These are phyloP conservation scores for Pterocles orientalis DNA, from an alignment of 2,113 vertebrate species.

Conservation along the genomic window DNA sequence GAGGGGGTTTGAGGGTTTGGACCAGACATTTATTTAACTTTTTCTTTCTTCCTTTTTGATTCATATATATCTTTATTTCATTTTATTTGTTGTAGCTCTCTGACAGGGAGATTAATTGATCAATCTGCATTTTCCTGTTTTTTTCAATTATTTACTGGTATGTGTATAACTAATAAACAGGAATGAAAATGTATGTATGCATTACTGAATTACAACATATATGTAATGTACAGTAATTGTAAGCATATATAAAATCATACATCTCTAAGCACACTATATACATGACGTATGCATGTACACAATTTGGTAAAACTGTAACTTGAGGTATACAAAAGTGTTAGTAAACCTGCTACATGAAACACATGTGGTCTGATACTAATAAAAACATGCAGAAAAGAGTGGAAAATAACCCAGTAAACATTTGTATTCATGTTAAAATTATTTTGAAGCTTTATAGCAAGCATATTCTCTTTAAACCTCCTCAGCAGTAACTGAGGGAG, in stretches of 20 bases:
- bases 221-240: neutral
- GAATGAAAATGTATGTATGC: neutral
- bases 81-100: neutral
- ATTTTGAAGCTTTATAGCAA: neutral
- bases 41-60: neutral
- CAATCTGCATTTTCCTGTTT: neutral
- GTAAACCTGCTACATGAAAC: neutral
- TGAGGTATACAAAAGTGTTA: neutral
- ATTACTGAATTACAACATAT: neutral
- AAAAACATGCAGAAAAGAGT: neutral
- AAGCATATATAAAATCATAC: neutral
- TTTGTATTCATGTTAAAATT: neutral
- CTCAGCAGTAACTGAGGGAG: neutral
- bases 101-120: neutral
- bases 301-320: neutral
- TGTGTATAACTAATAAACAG: neutral
- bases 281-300: neutral
- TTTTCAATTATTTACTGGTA: neutral
- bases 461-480: neutral
- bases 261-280: neutral
- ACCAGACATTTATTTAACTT: neutral
- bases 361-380: neutral
- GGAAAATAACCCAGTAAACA: neutral
- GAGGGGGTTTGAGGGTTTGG: rapidly evolving
- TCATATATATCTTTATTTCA: neutral